Base-by-base conservation (phyloP, 2,888 invertebrate species). In the Zaprionus obscuricornis region DNA sequence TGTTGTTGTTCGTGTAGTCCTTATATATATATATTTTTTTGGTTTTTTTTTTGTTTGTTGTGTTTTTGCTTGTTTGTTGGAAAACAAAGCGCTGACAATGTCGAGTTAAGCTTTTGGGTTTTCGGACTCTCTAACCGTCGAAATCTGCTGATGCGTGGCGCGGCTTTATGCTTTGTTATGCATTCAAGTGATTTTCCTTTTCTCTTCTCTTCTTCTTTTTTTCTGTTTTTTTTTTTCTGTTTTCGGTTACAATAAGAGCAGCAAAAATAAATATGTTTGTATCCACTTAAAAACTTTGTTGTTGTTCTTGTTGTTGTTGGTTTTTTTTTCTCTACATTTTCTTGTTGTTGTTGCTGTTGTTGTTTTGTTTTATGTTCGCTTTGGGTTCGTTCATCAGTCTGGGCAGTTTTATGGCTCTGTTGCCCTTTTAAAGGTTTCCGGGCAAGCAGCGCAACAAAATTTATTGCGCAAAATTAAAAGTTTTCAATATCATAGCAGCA, bases 101-200 rank as follows among this genome's bases (percentile, higher is more conserved):
- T 45, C 10, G 33, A 37, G 46, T 42, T 51, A 33, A 42, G 18
- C 67, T 14, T 42, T 43, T 10, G 43, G 68, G 42, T 45, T 40
- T 51, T 39, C 46, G 22, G 33, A 60, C 11, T 65, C n/a, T n/a
- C n/a, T n/a, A n/a, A n/a, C n/a, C n/a, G n/a, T n/a, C n/a, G n/a
- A n/a, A n/a, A n/a, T n/a, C n/a, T 57, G 46, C 26, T 63, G 67
- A 71, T 58, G 66, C 58, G 64, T 54, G 42, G 50, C 37, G 22
- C 40, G 52, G 63, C 56, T 62, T 69, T 59, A 60, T 57, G 78
- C 77, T 69, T 66, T 49, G 60, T 65, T 76, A 73, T 76, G 51
- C 73, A 64, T 66, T 69, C 52, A 33, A 66, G 60, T 66, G 57
- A 56, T 60, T 71, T 70, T 45, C 18, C n/a, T n/a, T n/a, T n/a